Base-by-base conservation (phyloP, 1,140 invertebrate species). In the Papilio helenus region DNA sequence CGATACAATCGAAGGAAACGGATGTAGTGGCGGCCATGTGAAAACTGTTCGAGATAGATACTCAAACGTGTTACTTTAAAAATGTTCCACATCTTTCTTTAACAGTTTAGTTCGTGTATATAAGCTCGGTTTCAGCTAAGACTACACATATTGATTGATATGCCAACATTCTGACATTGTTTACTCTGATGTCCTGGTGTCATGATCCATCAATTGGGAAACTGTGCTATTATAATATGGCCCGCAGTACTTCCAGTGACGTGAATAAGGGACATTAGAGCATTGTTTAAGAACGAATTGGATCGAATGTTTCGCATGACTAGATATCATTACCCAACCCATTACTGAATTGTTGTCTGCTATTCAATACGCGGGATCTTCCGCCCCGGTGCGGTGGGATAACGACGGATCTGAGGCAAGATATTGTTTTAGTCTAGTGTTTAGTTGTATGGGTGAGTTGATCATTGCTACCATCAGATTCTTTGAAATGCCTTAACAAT, bases 381-480 rank as follows among this genome's bases (percentile, higher is more conserved):
- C 72, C 72, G 72, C 9, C 72, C 39, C 39, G 44, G 44, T 74
- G 42, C 39, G 39, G 39, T 74, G 20, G 72, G 42, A 44, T 46
- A 49, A 55, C 46, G 58, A 58, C 58, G 58, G 26, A 68, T 55
- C 61, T 68, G 23, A 29, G 61, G 4, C 26, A 68, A 68, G 61
- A 29, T 68, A 68, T 42, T 74, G 39, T 74, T 77, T 86, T 85
- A 84, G 83, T 85, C 81, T 77, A 79, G 79, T 79, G 81, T 84
- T 78, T 79, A 81, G 58, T 84, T 86, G 82, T 86, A 92, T 92
- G 90, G 89, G 90, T 88, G 85, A 89, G 88, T 90, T 84, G 65
- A 71, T 82, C 74, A 79, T 49, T 26, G 65, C 79, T 46, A 20
- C 10, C n/a, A 72, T 39, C 29, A 42, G 23, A 44, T 72, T 2